Percentiles rank a stretch among this genome's conserved stretches.
phyloP scores from a whole-genome alignment of 2,113 vertebrate species.

The Caranx melampygus region DNA sequence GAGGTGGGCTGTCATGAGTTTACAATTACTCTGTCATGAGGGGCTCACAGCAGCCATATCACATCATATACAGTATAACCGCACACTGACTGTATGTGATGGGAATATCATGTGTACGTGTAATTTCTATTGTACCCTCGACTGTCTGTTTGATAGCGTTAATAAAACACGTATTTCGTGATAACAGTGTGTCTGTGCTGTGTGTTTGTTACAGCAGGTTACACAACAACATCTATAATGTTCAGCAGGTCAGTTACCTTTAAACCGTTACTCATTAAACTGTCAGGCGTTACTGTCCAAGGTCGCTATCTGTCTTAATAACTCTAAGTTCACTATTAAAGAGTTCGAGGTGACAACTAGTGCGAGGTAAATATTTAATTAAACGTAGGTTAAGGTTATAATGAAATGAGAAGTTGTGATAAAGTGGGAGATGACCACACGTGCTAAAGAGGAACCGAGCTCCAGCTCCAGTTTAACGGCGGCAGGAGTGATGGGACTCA shows the following conservation, averaged over 20 bases:
- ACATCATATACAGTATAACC: neutral
- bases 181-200: neutral
- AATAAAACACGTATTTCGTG: no score
- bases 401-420: neutral
- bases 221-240: neutral
- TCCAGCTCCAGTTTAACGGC: neutral
- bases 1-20: constrained; percentile 6
- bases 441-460: neutral
- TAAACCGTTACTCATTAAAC: constrained; percentile 23
- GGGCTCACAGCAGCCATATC: neutral
- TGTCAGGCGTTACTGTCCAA: neutral
- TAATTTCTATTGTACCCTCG: neutral
- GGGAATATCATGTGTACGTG: neutral
- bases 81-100: neutral
- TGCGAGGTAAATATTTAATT: neutral
- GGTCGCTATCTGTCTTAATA: neutral
- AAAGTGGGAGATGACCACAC: neutral
- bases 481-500: neutral
- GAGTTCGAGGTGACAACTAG: neutral
- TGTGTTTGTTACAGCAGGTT: neutral
- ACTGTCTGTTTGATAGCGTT: neutral
- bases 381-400: neutral
- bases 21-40: neutral
- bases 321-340: neutral
- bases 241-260: constrained; percentile 41